Base-by-base conservation (phyloP, 2,797 vertebrate genomes). In the Leptodactylus fallax region DNA sequence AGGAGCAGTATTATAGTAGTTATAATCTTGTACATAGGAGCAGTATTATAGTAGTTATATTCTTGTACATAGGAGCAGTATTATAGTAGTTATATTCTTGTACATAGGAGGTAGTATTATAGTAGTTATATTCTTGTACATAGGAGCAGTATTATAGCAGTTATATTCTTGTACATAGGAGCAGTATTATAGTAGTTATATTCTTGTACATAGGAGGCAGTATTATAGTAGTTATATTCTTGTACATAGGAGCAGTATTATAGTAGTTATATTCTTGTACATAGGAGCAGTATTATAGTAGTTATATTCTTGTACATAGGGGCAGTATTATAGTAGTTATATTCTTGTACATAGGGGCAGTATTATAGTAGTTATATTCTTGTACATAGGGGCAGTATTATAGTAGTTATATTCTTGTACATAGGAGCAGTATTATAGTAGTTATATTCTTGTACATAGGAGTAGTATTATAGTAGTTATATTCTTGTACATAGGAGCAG, bases 371-470 rank as follows among this genome's bases (percentile, higher is more conserved):
- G n/a, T n/a, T n/a, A n/a, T n/a, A n/a, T n/a, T n/a, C n/a, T n/a
- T n/a, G n/a, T n/a, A n/a, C n/a, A n/a, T n/a, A n/a, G n/a, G n/a
- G n/a, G n/a, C n/a, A n/a, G n/a, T n/a, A n/a, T n/a, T n/a, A 60
- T 60, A 60, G 60, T 63, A 63, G 60, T 63, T 63, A 63, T 63
- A 63, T 63, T 63, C 60, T n/a, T 63, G 60, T 63, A 63, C 21
- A 63, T 63, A 63, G 60, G 60, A 10, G 60, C 21, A 63, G 60
- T 63, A 63, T 63, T 63, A 63, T 63, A 63, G 21, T 63, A 63
- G 60, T 63, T 63, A 63, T 63, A 63, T 63, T 63, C 60, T n/a
- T 63, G 60, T 63, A 63, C 7, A 63, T 63, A n/a, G 60, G 17
- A 21, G 58, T 17, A 60, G 58, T 60, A 60, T 60, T 60, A 60